Conservation (phyloP, 2,113 vertebrate genomes). For the Heteronetta atricapilla region DNA sequence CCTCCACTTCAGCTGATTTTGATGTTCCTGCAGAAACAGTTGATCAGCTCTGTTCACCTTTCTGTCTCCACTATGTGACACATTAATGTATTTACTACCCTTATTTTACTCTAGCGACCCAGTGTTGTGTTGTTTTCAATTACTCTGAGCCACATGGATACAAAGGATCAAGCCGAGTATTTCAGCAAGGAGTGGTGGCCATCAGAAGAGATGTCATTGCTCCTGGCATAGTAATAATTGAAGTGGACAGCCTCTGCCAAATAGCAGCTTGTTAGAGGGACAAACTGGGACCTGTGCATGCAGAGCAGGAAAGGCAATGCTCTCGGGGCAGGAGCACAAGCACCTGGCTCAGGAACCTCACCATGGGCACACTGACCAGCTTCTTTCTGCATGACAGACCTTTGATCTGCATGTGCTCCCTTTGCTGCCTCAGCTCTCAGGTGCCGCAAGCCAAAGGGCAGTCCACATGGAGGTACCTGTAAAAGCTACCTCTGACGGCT, state of each 20-base stretch:
- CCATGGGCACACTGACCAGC: accelerated
- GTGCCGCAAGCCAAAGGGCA: background rate
- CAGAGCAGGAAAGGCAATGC: background rate
- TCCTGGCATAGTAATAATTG: conserved; percentile 13
- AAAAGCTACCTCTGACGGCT: background rate
- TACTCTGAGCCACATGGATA: background rate
- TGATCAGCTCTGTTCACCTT: conserved; percentile 1
- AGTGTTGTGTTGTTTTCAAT: background rate
- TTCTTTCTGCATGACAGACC: accelerated
- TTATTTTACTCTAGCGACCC: background rate
- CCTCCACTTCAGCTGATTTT: background rate
- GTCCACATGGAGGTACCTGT: too few species aligned
- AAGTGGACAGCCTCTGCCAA: background rate
- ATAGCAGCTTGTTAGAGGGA: conserved; percentile 44
- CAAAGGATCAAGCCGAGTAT: background rate
- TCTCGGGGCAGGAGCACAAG: background rate
- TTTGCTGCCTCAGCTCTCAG: background rate
- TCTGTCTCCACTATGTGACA: background rate
- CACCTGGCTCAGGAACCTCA: accelerated
- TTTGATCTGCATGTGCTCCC: background rate
- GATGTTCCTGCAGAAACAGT: background rate
- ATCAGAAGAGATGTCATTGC: background rate
- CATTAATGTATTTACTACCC: background rate
- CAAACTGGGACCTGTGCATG: background rate
- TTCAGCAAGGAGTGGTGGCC: background rate